phyloP scores from a whole-genome alignment of 1,140 invertebrate species.

The Leptonema lineaticorne region DNA sequence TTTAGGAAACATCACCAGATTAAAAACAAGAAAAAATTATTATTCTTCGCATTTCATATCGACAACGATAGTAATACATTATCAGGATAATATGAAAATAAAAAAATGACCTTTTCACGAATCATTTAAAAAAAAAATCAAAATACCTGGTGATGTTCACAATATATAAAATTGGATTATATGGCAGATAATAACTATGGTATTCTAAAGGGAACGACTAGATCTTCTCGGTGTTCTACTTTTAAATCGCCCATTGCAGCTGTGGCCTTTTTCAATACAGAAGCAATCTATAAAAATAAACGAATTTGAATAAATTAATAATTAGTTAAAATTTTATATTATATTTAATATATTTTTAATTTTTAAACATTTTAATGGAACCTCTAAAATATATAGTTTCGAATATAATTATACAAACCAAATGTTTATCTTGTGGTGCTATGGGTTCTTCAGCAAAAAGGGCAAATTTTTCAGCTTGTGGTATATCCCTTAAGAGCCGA shows the following conservation, averaged over 20 bases:
- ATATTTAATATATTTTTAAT: not conserved
- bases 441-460: constrained; percentile 37
- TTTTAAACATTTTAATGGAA: not conserved
- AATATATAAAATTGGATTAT: too few species aligned
- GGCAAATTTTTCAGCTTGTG: constrained; percentile 28
- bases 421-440: constrained; percentile 34
- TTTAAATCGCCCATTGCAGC: constrained; percentile 69
- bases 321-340: not conserved
- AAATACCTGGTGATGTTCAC: too few species aligned
- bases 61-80: too few species aligned
- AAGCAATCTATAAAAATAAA: constrained; percentile 59
- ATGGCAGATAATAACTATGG: constrained; percentile 51
- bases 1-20: too few species aligned
- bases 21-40: too few species aligned
- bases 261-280: constrained; percentile 64
- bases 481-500: constrained; percentile 33
- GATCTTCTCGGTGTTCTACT: constrained; percentile 79
- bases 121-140: too few species aligned
- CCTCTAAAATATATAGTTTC: not conserved
- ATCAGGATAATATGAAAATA: too few species aligned
- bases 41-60: not conserved
- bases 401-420: constrained; percentile 22
- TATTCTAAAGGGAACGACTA: constrained; percentile 75
- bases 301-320: not conserved
- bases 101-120: too few species aligned